Base-by-base conservation (phyloP, 2,888 invertebrate genomes). In the Folsomia candida region DNA sequence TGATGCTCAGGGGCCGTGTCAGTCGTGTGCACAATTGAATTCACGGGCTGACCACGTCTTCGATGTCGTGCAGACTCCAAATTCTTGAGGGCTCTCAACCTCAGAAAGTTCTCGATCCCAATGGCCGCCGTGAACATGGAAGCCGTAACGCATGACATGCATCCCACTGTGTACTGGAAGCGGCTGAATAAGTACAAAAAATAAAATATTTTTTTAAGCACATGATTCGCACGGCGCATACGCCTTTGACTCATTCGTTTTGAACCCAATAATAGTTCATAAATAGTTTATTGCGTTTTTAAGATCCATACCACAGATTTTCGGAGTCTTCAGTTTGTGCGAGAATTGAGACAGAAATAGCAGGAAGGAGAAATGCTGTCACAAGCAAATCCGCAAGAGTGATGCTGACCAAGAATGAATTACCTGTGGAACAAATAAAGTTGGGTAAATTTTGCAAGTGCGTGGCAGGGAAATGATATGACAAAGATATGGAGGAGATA, bases 331-430 rank as follows among this genome's bases (percentile, higher is more conserved):
- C 79, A 67, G 74, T 75, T 75, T 89, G 89, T 69, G 90, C 88
- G 1, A 88, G 83, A 22, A 88, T 86, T 3, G 89, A 87, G 18
- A 90, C 88, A 0, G 88, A 88, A 0, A 89, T 88, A 0, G 88
- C 86, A 0, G 91, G 90, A 79, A 91, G 87, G 51, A 91, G 88
- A 14, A 88, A 81, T 0, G 88, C 87, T 0, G 91, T 89, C 11
- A 91, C 86, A 22, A 91, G 82, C 62, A 91, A 83, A 81, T 92
- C 92, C 0, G 90, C 88, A 67, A 91, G 80, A 0, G 91, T 91
- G 26, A 89, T 86, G 83, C 88, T 89, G 73, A 88, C 89, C 75
- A 90, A 84, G 82, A 89, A 89, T 28, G 89, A 86, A 82, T 90
- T 90, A 64, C 89, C 90, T 89, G 84, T 20, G 73, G 80, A 71